Base-by-base conservation (phyloP, 2,113 vertebrate species). In the Pseudolaguvia tuberculata region DNA sequence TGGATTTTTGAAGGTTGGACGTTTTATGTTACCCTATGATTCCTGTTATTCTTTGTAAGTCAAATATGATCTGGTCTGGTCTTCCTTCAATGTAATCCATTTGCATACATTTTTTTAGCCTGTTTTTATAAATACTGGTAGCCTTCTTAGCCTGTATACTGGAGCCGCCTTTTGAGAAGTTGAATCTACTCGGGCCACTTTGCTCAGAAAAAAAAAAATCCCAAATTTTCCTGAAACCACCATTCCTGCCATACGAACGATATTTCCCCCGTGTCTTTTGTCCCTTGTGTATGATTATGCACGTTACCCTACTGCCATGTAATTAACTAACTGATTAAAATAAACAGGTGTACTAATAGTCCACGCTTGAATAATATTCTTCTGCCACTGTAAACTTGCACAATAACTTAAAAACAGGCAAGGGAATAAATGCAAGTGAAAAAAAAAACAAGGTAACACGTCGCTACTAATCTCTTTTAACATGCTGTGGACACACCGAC, bases 391-490 rank as follows among this genome's bases (percentile, higher is more conserved):
- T 4, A 72, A 47, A 39, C 70, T 47, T 47, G 53, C 9, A 14
- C 10, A n/a, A n/a, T 0, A 29, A 47, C 70, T 14, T 45, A 23
- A 29, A 21, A 35, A 57, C 39, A 71, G 35, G 7, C 17, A 9
- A 39, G 45, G n/a, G 10, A 42, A 70, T 70, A 70, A 71, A 65
- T 45, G 52, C 52, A 45, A 57, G 53, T 27, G 15, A 27, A 23
- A 66, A 25, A 25, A 56, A 42, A 25, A 25, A 48, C 18, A n/a
- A 48, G 29, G 39, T 42, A 58, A 15, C 53, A 29, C 23, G 4
- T 39, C 47, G 29, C 70, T n/a, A 59, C 68, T 73, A 52, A 73
- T 65, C 72, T 21, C 50, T 13, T 39, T 5, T 51, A 50, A 17
- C 23, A 13, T 20, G 39, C 23, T 55, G 61, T 31, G 35, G 13